A percentile compares a stretch with the other conserved stretches of the same genome.
Evolutionary conservation across 2,797 vertebrate species (phyloP).

Genomic region (Notolabrus celidotus): DNA sequence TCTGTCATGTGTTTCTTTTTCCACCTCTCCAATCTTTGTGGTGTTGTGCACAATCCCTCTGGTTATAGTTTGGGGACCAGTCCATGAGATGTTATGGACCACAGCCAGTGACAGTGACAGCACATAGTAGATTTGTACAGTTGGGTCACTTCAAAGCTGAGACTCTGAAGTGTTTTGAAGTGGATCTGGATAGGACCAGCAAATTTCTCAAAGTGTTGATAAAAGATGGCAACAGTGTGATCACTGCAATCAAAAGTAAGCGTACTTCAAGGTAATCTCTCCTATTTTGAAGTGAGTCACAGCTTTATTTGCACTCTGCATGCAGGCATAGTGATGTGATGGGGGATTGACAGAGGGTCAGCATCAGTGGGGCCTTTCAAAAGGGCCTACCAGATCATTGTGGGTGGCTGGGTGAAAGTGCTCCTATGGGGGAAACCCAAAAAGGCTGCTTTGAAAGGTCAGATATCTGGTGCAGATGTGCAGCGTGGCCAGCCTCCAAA

Average conservation of each 20-base stretch:
- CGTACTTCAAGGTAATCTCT: not conserved
- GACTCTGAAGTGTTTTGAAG: slow-evolving; percentile 92
- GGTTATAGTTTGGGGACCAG: slow-evolving; percentile 15
- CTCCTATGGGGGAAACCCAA: slow-evolving; percentile 35
- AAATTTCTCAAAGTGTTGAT: slow-evolving; percentile 96
- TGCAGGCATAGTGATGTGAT: not conserved
- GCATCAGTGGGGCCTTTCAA: slow-evolving; percentile 58
- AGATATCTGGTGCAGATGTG: slow-evolving; percentile 58
- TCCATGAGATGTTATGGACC: slow-evolving; percentile 14
- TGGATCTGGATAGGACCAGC: slow-evolving; percentile 93
- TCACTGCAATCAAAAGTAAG: slow-evolving; percentile 92
- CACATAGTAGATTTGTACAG: slow-evolving; percentile 28
- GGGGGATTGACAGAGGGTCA: slow-evolving; percentile 8
- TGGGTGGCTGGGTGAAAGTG: slow-evolving; percentile 43
- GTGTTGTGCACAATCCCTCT: not conserved
- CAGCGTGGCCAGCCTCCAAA: slow-evolving; percentile 8
- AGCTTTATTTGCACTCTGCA: not conserved
- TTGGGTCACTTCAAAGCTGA: slow-evolving; percentile 81
- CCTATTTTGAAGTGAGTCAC: too few species aligned
- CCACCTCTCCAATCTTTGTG: not conserved
- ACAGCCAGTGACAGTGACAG: slow-evolving; percentile 16
- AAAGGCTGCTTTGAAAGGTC: slow-evolving; percentile 2
- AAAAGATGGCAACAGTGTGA: slow-evolving; percentile 94
- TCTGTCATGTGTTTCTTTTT: not conserved
- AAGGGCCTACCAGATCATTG: slow-evolving; percentile 45